These are phyloP conservation scores for Liopterus haemorrhoidalis DNA, from an alignment of 2,888 invertebrate genomes.

Conservation along the genomic window DNA sequence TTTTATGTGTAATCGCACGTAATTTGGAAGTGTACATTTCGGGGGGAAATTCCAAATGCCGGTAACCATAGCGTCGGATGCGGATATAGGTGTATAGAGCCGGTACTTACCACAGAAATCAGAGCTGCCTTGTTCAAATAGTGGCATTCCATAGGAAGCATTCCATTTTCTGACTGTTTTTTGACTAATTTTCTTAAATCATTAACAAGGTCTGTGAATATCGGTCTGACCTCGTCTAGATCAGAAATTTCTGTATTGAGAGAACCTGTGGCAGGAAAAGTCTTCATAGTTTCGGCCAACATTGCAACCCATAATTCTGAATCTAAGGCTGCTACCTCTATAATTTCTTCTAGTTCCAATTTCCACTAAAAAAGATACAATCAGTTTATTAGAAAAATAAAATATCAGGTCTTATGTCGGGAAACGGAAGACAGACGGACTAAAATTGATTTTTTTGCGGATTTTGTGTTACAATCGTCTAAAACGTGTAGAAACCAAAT, in stretches of 20 bases:
- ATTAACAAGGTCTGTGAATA: conserved; percentile 83
- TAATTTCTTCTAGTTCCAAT: conserved; percentile 86
- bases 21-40: too few species aligned
- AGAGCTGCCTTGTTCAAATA: conserved; percentile 92
- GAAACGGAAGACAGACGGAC: too few species aligned
- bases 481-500: too few species aligned
- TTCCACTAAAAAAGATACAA: conserved; percentile 70
- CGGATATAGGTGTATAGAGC: background rate
- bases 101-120: conserved; percentile 66
- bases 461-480: too few species aligned
- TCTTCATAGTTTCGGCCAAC: conserved; percentile 91
- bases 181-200: conserved; percentile 76
- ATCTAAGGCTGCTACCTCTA: conserved; percentile 87
- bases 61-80: too few species aligned
- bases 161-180: conserved; percentile 77
- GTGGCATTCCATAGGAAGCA: conserved; percentile 92
- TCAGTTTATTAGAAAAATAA: too few species aligned
- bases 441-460: too few species aligned
- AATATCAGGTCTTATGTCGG: too few species aligned
- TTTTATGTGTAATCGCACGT: too few species aligned
- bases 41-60: too few species aligned
- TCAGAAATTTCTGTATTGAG: conserved; percentile 85
- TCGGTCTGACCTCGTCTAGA: conserved; percentile 81
- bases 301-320: conserved; percentile 96
- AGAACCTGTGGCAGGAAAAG: conserved; percentile 83